Percentiles rank a stretch among this genome's conserved stretches.
Conservation (phyloP, 2,797 vertebrate genomes). For the Setipinna tenuifilis region DNA sequence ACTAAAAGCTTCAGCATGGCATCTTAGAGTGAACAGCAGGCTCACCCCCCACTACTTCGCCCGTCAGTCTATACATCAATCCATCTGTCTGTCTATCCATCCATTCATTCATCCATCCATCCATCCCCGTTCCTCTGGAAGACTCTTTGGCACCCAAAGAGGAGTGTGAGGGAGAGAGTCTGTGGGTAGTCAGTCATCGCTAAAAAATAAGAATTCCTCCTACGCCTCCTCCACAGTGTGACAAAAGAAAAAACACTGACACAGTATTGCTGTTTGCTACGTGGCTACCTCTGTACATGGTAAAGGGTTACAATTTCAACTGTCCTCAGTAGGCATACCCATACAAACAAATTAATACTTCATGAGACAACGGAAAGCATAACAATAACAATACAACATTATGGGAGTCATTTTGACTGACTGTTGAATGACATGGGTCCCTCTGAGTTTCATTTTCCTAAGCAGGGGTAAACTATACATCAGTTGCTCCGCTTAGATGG, state of each 20-base stretch:
- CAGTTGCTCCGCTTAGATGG: neutral
- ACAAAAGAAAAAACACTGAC: neutral
- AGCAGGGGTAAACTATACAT: neutral
- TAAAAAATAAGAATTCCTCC: neutral
- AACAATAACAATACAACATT: neutral
- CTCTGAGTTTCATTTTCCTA: neutral
- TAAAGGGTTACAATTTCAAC: conserved; percentile 13
- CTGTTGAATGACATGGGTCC: neutral
- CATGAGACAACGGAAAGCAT: conserved; percentile 12
- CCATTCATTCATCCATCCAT: neutral
- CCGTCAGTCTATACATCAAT: neutral
- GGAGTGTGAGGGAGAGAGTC: neutral
- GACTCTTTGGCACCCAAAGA: conserved; percentile 33
- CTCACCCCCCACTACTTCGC: neutral
- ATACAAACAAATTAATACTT: conserved; percentile 8
- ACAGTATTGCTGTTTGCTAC: conserved; percentile 22
- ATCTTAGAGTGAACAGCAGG: neutral
- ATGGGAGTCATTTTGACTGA: neutral
- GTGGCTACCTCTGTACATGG: conserved; percentile 7
- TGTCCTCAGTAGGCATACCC: conserved; percentile 4
- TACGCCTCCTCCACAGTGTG: neutral
- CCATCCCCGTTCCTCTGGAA: conserved; percentile 22
- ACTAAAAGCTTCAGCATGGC: neutral
- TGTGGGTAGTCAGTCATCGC: neutral
- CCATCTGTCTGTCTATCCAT: neutral